These are phyloP conservation scores for Heliconius eleuchia DNA, from an alignment of 1,140 invertebrate species.

Conservation along the genomic window DNA sequence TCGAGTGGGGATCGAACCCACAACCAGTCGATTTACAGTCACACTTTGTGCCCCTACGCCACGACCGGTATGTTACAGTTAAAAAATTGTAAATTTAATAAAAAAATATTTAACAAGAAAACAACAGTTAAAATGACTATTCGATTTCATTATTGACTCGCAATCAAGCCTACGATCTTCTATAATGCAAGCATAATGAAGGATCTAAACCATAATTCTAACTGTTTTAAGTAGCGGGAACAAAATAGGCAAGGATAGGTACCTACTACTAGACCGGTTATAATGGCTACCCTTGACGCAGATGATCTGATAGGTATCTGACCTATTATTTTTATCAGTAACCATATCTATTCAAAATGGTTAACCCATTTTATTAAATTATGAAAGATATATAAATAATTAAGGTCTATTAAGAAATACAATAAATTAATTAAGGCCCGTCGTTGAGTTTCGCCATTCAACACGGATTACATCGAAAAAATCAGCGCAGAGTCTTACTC, in stretches of 20 bases:
- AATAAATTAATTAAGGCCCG: no score
- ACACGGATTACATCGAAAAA: no score
- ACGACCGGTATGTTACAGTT: no score
- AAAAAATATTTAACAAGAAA: background rate
- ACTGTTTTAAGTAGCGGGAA: constrained; percentile 32
- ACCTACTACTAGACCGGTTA: constrained; percentile 8
- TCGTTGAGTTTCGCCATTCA: no score
- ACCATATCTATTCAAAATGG: background rate
- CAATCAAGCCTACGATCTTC: constrained; percentile 18
- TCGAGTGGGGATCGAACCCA: no score
- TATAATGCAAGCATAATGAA: constrained; percentile 29
- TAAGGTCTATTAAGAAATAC: no score
- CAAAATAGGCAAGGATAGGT: constrained; percentile 20
- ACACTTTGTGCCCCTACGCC: no score
- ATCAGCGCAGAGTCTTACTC: no score
- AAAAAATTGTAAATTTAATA: background rate
- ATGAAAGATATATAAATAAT: no score
- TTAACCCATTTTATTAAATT: no score
- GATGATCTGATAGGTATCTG: constrained; percentile 1
- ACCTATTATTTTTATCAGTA: background rate
- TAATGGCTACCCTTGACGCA: background rate
- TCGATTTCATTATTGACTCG: constrained; percentile 15
- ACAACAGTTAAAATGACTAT: constrained; percentile 1
- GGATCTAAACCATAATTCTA: constrained; percentile 21
- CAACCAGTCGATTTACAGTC: no score